These are phyloP conservation scores for Notocelia uddmanniana DNA, from an alignment of 2,888 invertebrate species.

Conservation along the genomic window DNA sequence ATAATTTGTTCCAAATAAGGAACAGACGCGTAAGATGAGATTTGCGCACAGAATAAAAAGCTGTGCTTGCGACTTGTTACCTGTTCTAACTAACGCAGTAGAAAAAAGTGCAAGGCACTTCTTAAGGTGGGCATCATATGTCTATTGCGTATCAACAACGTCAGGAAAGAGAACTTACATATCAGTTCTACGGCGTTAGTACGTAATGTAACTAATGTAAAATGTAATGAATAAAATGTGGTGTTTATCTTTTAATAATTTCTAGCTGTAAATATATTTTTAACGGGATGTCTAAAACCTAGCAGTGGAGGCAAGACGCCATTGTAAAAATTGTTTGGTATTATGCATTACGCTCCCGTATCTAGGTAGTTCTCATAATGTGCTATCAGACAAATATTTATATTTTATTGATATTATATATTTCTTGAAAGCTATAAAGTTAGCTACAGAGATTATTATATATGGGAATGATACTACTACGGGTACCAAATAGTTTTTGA, in stretches of 20 bases:
- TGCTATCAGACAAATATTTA: background rate
- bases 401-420: too few species aligned
- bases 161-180: too few species aligned
- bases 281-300: constrained; percentile 63
- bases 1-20: background rate
- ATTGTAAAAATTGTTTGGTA: constrained; percentile 31
- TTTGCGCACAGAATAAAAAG: background rate
- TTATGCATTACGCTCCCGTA: constrained; percentile 20
- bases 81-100: background rate
- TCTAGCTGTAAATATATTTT: constrained; percentile 48
- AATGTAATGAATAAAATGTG: constrained; percentile 10
- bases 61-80: background rate
- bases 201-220: background rate
- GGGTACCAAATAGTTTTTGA: background rate
- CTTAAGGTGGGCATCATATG: background rate
- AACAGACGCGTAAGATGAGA: background rate
- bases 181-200: background rate
- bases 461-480: too few species aligned
- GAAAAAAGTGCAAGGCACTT: background rate
- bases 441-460: too few species aligned
- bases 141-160: background rate
- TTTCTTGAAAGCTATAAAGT: too few species aligned
- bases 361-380: background rate
- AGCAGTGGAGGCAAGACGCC: constrained; percentile 75
- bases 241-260: constrained; percentile 49